These are phyloP conservation scores for Vidua macroura DNA, from an alignment of 2,113 vertebrate species.

Conservation along the genomic window DNA sequence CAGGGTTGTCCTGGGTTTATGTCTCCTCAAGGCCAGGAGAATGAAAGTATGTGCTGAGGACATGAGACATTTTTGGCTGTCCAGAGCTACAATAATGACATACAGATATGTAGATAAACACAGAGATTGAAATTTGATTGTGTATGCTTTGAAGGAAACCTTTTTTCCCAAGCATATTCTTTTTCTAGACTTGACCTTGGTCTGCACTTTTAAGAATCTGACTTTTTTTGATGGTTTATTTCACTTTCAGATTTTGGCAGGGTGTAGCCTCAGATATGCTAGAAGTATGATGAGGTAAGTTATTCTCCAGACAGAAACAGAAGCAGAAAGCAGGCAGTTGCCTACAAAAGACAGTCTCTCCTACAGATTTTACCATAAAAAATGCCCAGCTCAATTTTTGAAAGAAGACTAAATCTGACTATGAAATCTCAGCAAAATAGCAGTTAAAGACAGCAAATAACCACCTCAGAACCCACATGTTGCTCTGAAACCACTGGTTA, in stretches of 20 bases:
- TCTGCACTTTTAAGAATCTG: conserved; percentile 46
- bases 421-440: background rate
- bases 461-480: background rate
- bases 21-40: background rate
- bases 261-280: conserved; percentile 25
- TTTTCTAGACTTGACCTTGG: conserved; percentile 47
- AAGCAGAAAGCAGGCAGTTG: conserved; percentile 30
- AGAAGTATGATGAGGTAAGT: conserved; percentile 55
- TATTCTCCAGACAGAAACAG: conserved; percentile 55
- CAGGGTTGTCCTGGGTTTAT: background rate
- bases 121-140: background rate
- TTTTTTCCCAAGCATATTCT: background rate
- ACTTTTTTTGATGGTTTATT: conserved; percentile 55
- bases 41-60: background rate
- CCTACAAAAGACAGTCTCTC: background rate
- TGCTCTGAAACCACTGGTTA: background rate
- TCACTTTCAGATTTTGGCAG: conserved; percentile 63
- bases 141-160: background rate
- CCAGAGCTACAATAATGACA: background rate
- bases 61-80: background rate
- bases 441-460: background rate
- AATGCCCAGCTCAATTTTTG: background rate
- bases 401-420: background rate
- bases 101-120: background rate
- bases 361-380: background rate